Base-by-base conservation (phyloP, 2,797 vertebrate species). In the Zenarchopterus dispar region DNA sequence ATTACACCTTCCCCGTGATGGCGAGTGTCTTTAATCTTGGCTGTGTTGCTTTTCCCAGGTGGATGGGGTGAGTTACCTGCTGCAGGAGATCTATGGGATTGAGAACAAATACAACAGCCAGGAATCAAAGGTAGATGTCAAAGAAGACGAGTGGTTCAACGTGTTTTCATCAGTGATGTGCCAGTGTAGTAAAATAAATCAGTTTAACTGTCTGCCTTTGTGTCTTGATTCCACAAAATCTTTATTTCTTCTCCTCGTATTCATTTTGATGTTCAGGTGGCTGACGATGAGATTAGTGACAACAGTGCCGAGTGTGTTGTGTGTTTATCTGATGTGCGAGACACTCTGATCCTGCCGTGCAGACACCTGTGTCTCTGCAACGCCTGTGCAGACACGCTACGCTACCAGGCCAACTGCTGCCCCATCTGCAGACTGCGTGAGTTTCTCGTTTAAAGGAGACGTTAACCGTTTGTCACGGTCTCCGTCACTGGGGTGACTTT, bases 51-150 rank as follows among this genome's bases (percentile, higher is more conserved):
- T 60, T 39, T 48, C 57, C 56, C 84, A 99, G 97, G 97, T 99
- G 86, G 97, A 99, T 57, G 98, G 98, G 2, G 97, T 99, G 80
- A 99, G 96, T 90, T 99, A 99, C 86, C 95, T 99, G 0, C 94
- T 99, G 70, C 97, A 99, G 91, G 98, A 99, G 91, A 99, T 99
- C 89, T 99, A 99, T 0, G 98, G 98, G 63, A 99, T 99, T 0
- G 97, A 99, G 88, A 99, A 99, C 93, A 99, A 99, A 86, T 98
- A 97, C 91, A 99, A 99, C 92, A 96, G 94, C 0, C 96, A 97
- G 59, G 96, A 98, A 80, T 95, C 94, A 67, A 98, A 99, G 95
- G 97, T 93, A 78, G 62, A 62, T 6, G 42, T 42, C 33, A 1
- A 8, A 39, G 16, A 17, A 17, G 23, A n/a, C 0, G 2, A 18